Conservation (phyloP, 2,797 vertebrate species). For the Pseudomugil tenellus region DNA sequence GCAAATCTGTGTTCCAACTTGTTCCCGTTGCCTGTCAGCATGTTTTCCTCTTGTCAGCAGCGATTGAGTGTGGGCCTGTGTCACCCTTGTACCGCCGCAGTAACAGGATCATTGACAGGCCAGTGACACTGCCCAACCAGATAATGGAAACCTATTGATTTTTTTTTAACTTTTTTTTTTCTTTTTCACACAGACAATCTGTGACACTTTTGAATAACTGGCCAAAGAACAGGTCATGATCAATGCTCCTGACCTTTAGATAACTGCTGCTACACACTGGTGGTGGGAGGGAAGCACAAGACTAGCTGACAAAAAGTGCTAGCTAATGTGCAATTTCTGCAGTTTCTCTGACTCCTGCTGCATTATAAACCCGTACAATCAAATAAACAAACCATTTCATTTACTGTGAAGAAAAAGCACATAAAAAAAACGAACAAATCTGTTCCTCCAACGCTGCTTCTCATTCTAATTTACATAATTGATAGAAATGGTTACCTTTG, state of each 20-base stretch:
- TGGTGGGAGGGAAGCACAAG: slow-evolving; percentile 21
- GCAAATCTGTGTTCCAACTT: slow-evolving; percentile 96
- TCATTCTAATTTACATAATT: slow-evolving; percentile 36
- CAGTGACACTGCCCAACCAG: slow-evolving; percentile 94
- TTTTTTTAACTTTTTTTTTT: slow-evolving; percentile 67
- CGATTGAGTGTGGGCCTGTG: slow-evolving; percentile 88
- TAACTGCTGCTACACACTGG: slow-evolving; percentile 61
- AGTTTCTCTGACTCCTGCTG: slow-evolving; percentile 23
- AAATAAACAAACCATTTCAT: neutral
- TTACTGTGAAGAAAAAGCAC: neutral
- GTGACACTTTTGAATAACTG: slow-evolving; percentile 86
- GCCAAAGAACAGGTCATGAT: slow-evolving; percentile 78
- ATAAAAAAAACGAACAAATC: neutral
- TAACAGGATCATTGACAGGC: slow-evolving; percentile 99
- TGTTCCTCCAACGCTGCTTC: neutral
- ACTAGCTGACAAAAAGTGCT: slow-evolving; percentile 42
- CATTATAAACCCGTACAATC: neutral
- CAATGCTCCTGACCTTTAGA: slow-evolving; percentile 72
- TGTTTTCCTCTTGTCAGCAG: slow-evolving; percentile 96
- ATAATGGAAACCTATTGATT: slow-evolving; percentile 99
- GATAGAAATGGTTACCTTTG: slow-evolving; percentile 47
- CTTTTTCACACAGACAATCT: slow-evolving; percentile 71
- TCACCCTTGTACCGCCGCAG: slow-evolving; percentile 79
- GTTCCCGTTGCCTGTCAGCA: slow-evolving; percentile 91
- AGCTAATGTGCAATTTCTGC: slow-evolving; percentile 8